Evolutionary conservation across 1,140 invertebrate genomes (phyloP), one percentile per base, ranked within the genome.

Genomic region (Oedothorax gibbosus): DNA sequence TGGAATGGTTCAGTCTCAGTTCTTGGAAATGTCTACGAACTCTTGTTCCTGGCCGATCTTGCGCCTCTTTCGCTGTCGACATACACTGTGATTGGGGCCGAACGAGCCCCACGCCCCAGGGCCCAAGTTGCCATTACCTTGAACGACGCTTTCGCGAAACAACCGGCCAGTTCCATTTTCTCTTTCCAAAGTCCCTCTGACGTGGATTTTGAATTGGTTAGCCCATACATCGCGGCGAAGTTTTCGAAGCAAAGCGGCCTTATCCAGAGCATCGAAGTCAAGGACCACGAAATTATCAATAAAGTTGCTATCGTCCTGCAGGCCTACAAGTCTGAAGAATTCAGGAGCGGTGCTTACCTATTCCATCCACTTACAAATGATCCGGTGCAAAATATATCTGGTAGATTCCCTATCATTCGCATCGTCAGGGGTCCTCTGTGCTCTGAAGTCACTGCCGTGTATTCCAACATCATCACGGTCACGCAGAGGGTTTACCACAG

Each of bases 341-440:
- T 96, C 87, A 95, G 97, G 89, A 96, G 95, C 5, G 98, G 98
- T 0, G 98, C 98, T 0, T 99, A 99, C 90, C 91, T 99, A 0
- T 99, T 99, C 88, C 97, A 97, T 93, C 96, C 97, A 0, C 92
- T 95, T 89, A 90, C 82, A 57, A 76, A 87, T 56, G 93, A 95
- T 82, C 92, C 92, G 1, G 92, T 96, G 0, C 89, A 96, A 0
- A 92, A 94, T 85, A 92, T 93, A 62, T 88, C 87, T 68, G 87
- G 87, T n/a, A 49, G 86, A 20, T 87, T 86, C 60, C 92, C 93
- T 78, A 94, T 97, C 35, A 93, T 97, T 18, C 96, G 86, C 11
- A 68, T 97, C 54, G 93, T 96, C 4, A 94, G 94, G 0, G 96
- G 97, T 0, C 93, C 93, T 0, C 91, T 98, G 6, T 93, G 93